Evolutionary conservation across 2,113 vertebrate genomes (phyloP).

Genomic region (Cryptoleucopteryx plumbea): DNA sequence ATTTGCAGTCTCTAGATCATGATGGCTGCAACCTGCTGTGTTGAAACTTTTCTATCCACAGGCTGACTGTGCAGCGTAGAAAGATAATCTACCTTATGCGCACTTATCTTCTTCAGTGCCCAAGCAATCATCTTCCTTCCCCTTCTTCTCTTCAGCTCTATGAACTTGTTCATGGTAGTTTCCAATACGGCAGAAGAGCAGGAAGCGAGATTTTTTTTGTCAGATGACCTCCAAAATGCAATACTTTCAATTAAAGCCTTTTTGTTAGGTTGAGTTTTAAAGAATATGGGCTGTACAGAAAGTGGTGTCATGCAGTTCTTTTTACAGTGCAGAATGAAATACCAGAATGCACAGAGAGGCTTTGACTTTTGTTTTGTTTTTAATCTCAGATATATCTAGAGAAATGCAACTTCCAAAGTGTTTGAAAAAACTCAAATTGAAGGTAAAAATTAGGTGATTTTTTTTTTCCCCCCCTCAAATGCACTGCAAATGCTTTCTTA

Average conservation of each 20-base stretch:
- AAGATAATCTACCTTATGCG: constrained; percentile 39
- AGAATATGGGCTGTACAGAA: neutral
- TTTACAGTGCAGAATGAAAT: neutral
- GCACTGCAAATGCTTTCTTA: neutral
- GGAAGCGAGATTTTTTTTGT: neutral
- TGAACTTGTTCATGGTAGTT: neutral
- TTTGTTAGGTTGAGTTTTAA: neutral
- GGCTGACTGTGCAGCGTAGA: constrained; percentile 3
- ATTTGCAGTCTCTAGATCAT: constrained; percentile 47
- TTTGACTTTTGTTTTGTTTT: neutral
- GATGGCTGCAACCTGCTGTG: constrained; percentile 49
- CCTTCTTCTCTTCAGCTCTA: neutral
- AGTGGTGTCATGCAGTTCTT: neutral
- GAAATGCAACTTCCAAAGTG: neutral
- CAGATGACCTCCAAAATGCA: neutral
- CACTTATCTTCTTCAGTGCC: neutral
- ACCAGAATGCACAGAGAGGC: neutral
- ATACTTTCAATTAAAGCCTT: constrained; percentile 32
- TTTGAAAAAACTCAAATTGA: neutral
- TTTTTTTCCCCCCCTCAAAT: neutral
- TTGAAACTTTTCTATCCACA: constrained; percentile 41
- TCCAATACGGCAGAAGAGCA: neutral
- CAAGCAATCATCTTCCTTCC: neutral
- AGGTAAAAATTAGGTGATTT: neutral
- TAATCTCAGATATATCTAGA: neutral